Evolutionary conservation across 2,888 invertebrate species (phyloP).

Genomic region (Cheiracanthium punctorium): DNA sequence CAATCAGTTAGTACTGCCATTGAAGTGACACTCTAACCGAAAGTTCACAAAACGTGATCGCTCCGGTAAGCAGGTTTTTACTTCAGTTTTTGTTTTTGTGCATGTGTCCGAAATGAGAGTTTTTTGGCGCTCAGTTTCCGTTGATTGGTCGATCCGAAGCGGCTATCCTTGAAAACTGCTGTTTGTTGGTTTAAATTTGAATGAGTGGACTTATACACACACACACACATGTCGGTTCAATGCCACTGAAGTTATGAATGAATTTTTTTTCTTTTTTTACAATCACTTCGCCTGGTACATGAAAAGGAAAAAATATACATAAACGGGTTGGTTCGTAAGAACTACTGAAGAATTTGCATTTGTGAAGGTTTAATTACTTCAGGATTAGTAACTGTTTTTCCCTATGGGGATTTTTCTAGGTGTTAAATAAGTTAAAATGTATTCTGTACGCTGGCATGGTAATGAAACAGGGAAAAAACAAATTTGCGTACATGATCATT

Average conservation of each 20-base stretch:
- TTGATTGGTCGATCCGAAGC: not conserved
- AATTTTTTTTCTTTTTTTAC: no score
- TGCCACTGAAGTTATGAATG: constrained; percentile 12
- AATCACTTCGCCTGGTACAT: not conserved
- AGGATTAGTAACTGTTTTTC: no score
- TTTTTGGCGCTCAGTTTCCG: not conserved
- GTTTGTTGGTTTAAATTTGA: not conserved
- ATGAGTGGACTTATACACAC: not conserved
- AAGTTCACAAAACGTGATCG: not conserved
- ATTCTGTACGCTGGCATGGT: no score
- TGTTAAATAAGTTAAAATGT: no score
- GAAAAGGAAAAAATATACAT: not conserved
- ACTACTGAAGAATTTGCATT: no score
- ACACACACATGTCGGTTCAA: not conserved
- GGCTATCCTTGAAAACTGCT: not conserved
- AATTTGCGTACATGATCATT: no score
- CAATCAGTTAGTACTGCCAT: not conserved
- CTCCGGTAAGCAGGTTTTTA: not conserved
- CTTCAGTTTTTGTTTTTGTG: not conserved
- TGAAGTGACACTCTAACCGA: not conserved
- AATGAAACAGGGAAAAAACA: no score
- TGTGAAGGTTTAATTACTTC: no score
- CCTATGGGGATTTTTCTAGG: no score
- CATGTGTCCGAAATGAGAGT: not conserved
- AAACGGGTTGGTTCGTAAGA: not conserved